Evolutionary conservation across 2,888 invertebrate species (phyloP), one percentile per base, ranked within the genome.

Genomic region (Hypomecis atomaria): DNA sequence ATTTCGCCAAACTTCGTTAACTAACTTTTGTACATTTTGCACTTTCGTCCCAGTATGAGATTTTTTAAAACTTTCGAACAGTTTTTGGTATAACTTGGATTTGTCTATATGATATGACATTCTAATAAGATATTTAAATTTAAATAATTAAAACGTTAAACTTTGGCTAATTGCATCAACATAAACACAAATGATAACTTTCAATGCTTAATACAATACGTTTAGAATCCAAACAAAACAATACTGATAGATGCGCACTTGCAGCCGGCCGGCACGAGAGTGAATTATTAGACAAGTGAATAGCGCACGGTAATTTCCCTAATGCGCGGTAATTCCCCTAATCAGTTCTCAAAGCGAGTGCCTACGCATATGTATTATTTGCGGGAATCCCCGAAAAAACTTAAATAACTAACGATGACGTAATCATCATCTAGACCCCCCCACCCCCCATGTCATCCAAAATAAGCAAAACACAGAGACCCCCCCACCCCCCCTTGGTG

Each of bases 391-490:
- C 56, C 54, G 59, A 33, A 53, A 53, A 42, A 42, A 53, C 23
- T 66, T 6, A 47, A 8, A 0, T 47, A 8, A 23, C 47, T 47
- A 47, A 23, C 23, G 33, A 54, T 54, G 54, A 67, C 70, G 66
- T 73, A 69, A 71, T 71, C 68, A 70, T 67, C 69, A 68, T 73
- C 70, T 73, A 66, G 73, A 69, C 70, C 52, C 70, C n/a, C 69
- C 71, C 55, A 65, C 64, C 65, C 64, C 70, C 69, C 66, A 67
- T 66, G 66, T 65, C 66, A 66, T 67, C 62, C 62, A 70, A 67
- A 72, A 69, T 69, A 69, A 73, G 62, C n/a, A n/a, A 66, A 65
- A 66, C 66, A 48, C 61, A 71, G 1, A 23, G 23, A 23, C n/a
- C n/a, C n/a, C n/a, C n/a, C n/a, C n/a, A n/a, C n/a, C n/a, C n/a